Evolutionary conservation across 2,113 vertebrate species (phyloP), one percentile per base, ranked within the genome.

Genomic region (Beaufortia kweichowensis): DNA sequence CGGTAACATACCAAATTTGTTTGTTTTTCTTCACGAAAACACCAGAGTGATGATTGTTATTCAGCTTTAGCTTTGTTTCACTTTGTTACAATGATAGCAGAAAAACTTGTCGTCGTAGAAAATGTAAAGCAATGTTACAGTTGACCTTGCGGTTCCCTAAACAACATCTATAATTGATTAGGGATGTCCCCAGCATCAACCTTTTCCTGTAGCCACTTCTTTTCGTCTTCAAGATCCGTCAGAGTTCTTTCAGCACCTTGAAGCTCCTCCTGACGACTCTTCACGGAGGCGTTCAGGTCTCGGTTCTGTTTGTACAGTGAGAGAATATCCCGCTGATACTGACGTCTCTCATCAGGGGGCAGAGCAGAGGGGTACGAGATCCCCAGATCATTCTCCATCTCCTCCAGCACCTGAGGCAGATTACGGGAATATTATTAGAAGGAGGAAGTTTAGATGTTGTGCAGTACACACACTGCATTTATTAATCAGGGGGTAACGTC

Each of bases 351-450:
- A 41, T 82, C 86, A 5, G 79, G 82, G 2, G 81, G 78, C 12
- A 84, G 53, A 31, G 75, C 83, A 0, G 84, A 78, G 2, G 74
- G 82, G 78, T 89, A 90, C 0, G 87, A 85, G 75, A 92, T 89
- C 50, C 89, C 89, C 77, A 87, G 84, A 48, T 83, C 79, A 78
- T 60, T 88, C 69, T 92, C 91, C 87, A 95, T 90, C 73, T 94
- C 90, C 19, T 92, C 90, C 83, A 95, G 86, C 33, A 91, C 83
- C 94, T 96, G 75, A 6, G 15, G 3, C 23, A 46, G 39, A 61
- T 46, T 17, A 60, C 70, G 61, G 14, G 14, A 3, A 28, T 39
- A 39, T 72, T 53, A 72, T n/a, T 31, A 72, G 31, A 29, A 17
- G 7, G 23, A 21, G 19, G 29, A 35, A 4, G 67, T 35, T 35